Evolutionary conservation across 2,113 vertebrate genomes (phyloP).

Genomic region (Sinocyclocheilus grahami): DNA sequence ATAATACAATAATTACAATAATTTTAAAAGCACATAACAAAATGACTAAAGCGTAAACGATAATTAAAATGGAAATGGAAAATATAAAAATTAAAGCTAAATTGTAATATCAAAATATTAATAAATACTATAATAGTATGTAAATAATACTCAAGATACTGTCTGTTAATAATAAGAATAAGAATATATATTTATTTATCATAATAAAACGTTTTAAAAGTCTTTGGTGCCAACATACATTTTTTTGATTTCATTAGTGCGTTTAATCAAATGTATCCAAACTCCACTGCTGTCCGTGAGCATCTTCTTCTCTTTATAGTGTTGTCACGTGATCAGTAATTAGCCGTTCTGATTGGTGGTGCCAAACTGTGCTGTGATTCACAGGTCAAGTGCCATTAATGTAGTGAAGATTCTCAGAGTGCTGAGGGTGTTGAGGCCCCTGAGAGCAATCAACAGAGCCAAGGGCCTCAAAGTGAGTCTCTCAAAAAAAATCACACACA

Average conservation of each 20-base stretch:
- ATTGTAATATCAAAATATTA: background rate
- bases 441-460: conserved; percentile 97
- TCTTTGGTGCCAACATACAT: background rate
- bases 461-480: conserved; percentile 93
- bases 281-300: background rate
- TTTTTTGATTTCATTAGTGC: too few relatives aligned
- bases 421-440: conserved; percentile 89
- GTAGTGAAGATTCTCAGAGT: conserved; percentile 98
- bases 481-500: background rate
- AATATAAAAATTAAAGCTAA: background rate
- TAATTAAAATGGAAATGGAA: background rate
- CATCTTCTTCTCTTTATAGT: background rate
- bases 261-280: background rate
- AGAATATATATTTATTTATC: too few relatives aligned
- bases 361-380: conserved; percentile 52
- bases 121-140: background rate
- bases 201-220: too few relatives aligned
- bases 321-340: conserved; percentile 24
- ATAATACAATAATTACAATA: too few relatives aligned
- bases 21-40: background rate
- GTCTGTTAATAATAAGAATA: background rate
- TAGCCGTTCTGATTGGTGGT: conserved; percentile 12
- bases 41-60: background rate
- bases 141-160: background rate
- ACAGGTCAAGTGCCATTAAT: conserved; percentile 95